phyloP scores from a whole-genome alignment of 2,797 vertebrate genomes.

The Semaprochilodus insignis region DNA sequence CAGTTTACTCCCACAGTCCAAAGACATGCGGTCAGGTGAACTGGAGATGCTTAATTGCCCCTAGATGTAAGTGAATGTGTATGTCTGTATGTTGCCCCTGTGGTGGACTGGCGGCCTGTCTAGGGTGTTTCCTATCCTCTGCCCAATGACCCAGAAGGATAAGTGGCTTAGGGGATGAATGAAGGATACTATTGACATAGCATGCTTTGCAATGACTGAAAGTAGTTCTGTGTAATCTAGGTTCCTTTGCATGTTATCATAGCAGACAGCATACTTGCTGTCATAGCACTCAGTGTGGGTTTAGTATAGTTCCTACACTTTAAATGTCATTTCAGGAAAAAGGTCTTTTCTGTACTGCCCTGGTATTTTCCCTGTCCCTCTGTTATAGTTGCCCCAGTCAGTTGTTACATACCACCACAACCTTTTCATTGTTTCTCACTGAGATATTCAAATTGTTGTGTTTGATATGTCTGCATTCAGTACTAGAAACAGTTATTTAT shows the following conservation, averaged over 20 bases:
- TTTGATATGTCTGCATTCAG: background rate
- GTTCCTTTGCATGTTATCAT: background rate
- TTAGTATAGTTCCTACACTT: background rate
- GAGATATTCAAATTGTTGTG: background rate
- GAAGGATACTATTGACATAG: no score
- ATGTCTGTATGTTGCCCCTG: no score
- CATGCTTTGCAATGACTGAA: background rate
- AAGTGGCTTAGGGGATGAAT: no score
- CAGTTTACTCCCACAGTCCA: no score
- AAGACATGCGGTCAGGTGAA: no score
- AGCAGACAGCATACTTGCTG: background rate
- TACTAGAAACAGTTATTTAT: no score
- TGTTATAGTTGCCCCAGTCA: background rate
- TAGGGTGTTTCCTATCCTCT: no score
- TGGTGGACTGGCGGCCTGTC: no score
- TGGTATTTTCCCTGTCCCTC: no score
- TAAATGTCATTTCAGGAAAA: background rate
- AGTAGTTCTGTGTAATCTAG: background rate
- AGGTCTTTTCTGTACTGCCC: background rate
- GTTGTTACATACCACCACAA: background rate
- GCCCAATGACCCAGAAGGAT: no score
- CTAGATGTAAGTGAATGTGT: no score
- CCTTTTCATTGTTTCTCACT: background rate
- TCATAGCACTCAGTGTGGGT: background rate
- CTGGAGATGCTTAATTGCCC: no score